Percentiles rank a stretch among this genome's conserved stretches.
Conservation (phyloP, 2,888 invertebrate genomes). For the Dicyrtomina minuta region DNA sequence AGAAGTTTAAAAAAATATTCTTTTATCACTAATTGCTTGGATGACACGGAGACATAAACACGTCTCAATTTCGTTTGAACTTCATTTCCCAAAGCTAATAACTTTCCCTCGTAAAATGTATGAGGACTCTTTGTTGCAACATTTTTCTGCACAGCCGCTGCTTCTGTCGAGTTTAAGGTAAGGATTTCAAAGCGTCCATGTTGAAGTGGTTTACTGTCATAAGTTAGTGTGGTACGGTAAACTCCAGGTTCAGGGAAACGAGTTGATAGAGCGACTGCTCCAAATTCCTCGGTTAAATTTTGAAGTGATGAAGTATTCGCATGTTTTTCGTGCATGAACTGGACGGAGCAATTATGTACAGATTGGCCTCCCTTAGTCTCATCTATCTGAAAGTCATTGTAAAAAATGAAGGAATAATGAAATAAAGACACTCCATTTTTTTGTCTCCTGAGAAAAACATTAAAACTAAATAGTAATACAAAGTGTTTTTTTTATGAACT, state of each 20-base stretch:
- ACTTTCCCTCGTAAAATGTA: slow-evolving; percentile 81
- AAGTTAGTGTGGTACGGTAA: slow-evolving; percentile 46
- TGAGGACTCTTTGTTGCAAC: slow-evolving; percentile 81
- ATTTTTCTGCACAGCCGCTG: slow-evolving; percentile 81
- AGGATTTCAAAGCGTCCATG: slow-evolving; percentile 53
- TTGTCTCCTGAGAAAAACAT: not conserved
- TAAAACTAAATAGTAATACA: not conserved
- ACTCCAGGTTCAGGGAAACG: slow-evolving; percentile 51
- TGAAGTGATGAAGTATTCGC: slow-evolving; percentile 9
- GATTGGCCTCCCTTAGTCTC: slow-evolving; percentile 41
- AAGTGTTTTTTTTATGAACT: not conserved
- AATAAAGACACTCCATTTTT: slow-evolving; percentile 1
- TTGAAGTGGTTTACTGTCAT: slow-evolving; percentile 51
- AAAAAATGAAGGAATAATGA: not conserved
- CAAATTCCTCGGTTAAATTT: slow-evolving; percentile 32
- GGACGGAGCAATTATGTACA: slow-evolving; percentile 49
- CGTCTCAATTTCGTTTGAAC: slow-evolving; percentile 74
- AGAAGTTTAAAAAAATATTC: slow-evolving; percentile 91
- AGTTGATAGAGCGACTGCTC: slow-evolving; percentile 43
- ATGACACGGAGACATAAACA: slow-evolving; percentile 85
- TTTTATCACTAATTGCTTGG: slow-evolving; percentile 88
- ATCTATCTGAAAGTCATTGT: slow-evolving; percentile 38
- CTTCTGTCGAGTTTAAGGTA: slow-evolving; percentile 62
- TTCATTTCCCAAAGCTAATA: slow-evolving; percentile 67
- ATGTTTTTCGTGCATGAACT: slow-evolving; percentile 46